Percentiles rank a stretch among this genome's conserved stretches.
phyloP scores from a whole-genome alignment of 1,140 invertebrate species.

The Harlomillsia oculata region DNA sequence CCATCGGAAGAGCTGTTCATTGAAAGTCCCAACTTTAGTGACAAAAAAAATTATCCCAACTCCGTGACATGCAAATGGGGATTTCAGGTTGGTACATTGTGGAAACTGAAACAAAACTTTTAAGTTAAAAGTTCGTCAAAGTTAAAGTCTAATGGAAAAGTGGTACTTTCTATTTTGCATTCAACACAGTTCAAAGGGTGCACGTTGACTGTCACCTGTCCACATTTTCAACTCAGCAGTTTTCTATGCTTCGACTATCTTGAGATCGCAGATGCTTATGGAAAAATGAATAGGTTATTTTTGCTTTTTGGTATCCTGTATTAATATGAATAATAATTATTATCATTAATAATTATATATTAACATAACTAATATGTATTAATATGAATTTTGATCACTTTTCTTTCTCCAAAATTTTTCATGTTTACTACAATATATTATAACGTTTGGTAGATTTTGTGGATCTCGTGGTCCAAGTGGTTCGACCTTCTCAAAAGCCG shows the following conservation, averaged over 20 bases:
- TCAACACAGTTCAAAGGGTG: constrained; percentile 23
- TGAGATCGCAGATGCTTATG: constrained; percentile 24
- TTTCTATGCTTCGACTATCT: constrained; percentile 33
- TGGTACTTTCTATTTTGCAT: too few species aligned
- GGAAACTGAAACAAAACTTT: too few species aligned
- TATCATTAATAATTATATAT: too few species aligned
- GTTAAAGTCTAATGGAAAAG: too few species aligned
- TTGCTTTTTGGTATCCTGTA: neutral
- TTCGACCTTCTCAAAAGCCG: neutral
- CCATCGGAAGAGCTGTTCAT: constrained; percentile 19
- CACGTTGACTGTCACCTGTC: constrained; percentile 14
- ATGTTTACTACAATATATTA: too few species aligned
- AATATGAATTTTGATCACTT: too few species aligned
- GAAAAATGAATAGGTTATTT: constrained; percentile 14
- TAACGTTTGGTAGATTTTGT: constrained; percentile 30
- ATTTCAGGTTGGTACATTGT: constrained; percentile 21
- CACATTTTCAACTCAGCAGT: constrained; percentile 26
- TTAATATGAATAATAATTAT: too few species aligned
- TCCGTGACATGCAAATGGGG: constrained; percentile 18
- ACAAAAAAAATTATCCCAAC: constrained; percentile 16
- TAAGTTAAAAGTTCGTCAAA: too few species aligned
- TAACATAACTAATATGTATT: too few species aligned
- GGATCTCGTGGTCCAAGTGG: constrained; percentile 20
- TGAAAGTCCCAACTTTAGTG: constrained; percentile 26
- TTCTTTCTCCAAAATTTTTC: too few species aligned